phyloP scores from a whole-genome alignment of 2,797 vertebrate genomes.

The Clarias platycephalus region DNA sequence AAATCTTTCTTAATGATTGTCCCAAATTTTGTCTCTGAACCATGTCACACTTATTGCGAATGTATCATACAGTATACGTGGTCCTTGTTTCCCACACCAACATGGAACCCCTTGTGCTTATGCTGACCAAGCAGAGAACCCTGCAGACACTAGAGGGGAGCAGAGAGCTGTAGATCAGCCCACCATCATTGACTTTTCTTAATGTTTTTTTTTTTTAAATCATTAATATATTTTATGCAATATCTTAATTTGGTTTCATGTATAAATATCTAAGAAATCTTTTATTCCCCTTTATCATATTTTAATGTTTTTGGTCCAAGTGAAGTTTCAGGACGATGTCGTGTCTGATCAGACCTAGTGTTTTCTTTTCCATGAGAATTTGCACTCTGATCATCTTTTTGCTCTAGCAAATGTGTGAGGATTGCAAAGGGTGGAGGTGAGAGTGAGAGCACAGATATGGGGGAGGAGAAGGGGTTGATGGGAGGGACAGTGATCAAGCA shows the following conservation, averaged over 20 bases:
- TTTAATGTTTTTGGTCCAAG: neutral
- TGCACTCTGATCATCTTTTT: neutral
- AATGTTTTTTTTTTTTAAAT: neutral
- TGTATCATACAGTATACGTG: neutral
- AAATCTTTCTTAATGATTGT: neutral
- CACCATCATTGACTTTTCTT: neutral
- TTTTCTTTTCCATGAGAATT: neutral
- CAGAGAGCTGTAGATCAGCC: conserved; percentile 24
- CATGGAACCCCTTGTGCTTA: too few relatives aligned
- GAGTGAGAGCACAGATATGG: conserved; percentile 35
- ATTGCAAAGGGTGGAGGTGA: conserved; percentile 41
- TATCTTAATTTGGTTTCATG: neutral
- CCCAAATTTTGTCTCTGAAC: neutral
- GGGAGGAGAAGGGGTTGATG: conserved; percentile 60
- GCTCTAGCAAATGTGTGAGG: neutral
- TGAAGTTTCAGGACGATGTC: neutral
- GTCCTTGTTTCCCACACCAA: neutral
- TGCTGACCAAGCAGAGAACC: neutral
- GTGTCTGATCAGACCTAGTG: neutral
- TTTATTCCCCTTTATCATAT: neutral
- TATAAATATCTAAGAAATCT: neutral
- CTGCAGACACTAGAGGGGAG: conserved; percentile 47
- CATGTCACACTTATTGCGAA: neutral
- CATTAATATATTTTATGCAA: neutral
- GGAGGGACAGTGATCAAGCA: conserved; percentile 63